Base-by-base conservation (phyloP, 2,888 invertebrate species). In the Epicampocera succincta region DNA sequence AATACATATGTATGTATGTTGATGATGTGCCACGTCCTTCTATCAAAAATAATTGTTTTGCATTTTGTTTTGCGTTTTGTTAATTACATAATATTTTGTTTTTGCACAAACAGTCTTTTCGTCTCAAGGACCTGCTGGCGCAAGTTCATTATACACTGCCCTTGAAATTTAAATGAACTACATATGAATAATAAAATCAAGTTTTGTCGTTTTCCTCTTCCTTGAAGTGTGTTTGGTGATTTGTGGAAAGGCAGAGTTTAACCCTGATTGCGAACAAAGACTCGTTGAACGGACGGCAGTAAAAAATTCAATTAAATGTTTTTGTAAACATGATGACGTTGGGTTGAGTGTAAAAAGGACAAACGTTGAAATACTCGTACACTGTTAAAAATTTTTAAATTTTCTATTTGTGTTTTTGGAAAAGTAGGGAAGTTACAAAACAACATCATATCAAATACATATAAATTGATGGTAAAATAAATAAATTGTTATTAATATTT, bases 321-420 rank as follows among this genome's bases (percentile, higher is more conserved):
- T 33, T 33, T 33, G 3, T 44, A 68, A 29, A 29, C 17, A n/a
- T 1, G 11, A 4, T 25, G 61, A 61, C 29, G 46, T 21, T 19
- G 21, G 54, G 3, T 63, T 21, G 15, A 46, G 4, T 12, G 29
- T 0, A 15, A 17, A 25, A 25, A 21, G n/a, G n/a, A 5, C 8
- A 61, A 33, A 56, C 56, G 54, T 54, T 74, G 65, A 46, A 66
- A n/a, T 74, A n/a, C n/a, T n/a, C n/a, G n/a, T n/a, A 74, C 74
- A 66, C 65, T 56, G 73, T 1, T 11, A 74, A 58, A 65, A 65
- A 56, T 17, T 33, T 19, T 3, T 3, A 15, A 2, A 54, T 42
- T n/a, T 40, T 5, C 4, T 19, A 0, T n/a, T 29, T 8, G 1
- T 5, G 29, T 29, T 6, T 29, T 6, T 4, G 3, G 29, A 29